Percentiles rank a stretch among this genome's conserved stretches.
phyloP scores from a whole-genome alignment of 1,140 invertebrate species.

The Heliconius congener region DNA sequence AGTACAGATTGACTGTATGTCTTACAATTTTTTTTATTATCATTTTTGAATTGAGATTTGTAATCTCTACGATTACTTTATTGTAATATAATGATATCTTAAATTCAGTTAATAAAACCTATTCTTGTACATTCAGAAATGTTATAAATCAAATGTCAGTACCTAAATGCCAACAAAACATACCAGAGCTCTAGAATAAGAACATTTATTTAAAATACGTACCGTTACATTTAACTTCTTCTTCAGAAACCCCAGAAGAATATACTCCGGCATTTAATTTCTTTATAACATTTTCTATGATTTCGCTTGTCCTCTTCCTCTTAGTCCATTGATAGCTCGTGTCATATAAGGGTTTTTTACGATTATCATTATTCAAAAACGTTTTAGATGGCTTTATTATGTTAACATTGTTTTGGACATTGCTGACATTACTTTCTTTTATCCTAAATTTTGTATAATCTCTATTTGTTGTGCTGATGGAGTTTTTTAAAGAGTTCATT shows the following conservation, averaged over 20 bases:
- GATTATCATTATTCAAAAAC: conserved; percentile 3
- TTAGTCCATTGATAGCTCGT: conserved; percentile 35
- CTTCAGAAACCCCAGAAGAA: conserved; percentile 41
- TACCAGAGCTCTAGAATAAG: too few relatives aligned
- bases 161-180: too few relatives aligned
- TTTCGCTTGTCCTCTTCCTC: conserved; percentile 62
- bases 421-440: not conserved
- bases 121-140: too few relatives aligned
- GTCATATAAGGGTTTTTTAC: not conserved
- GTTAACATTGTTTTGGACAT: not conserved
- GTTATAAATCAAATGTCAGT: too few relatives aligned
- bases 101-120: too few relatives aligned
- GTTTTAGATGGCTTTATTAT: not conserved
- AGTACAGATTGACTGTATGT: too few relatives aligned
- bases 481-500: not conserved
- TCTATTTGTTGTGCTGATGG: not conserved
- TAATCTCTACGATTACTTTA: too few relatives aligned
- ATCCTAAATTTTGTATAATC: not conserved
- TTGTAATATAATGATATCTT: too few relatives aligned
- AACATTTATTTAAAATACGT: not conserved
- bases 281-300: conserved; percentile 67
- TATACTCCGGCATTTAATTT: conserved; percentile 66
- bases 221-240: conserved; percentile 37
- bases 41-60: too few relatives aligned
- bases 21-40: too few relatives aligned